Evolutionary conservation across 2,113 vertebrate genomes (phyloP).

Genomic region (Gorilla gorilla): DNA sequence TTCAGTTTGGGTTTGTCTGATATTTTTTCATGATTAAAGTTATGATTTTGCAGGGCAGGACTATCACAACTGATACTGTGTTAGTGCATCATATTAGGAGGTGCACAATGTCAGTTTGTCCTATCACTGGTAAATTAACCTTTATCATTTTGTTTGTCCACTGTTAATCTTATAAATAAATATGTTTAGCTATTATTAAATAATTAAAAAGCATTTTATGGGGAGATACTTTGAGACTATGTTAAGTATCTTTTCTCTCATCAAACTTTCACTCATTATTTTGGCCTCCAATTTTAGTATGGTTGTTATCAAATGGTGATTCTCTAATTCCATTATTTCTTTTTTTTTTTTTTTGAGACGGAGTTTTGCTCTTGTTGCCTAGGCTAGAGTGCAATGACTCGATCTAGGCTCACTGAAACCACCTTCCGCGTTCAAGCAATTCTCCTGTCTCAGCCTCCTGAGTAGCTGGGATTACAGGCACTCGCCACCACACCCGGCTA

Average conservation of each 20-base stretch:
- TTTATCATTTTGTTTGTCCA: not conserved
- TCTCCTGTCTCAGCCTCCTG: no score
- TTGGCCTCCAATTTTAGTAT: not conserved
- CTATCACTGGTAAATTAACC: not conserved
- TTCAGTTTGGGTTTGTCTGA: not conserved
- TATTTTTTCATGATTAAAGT: not conserved
- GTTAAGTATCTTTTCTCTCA: not conserved
- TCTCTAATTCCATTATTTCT: not conserved
- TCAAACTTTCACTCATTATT: not conserved
- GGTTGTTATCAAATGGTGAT: not conserved
- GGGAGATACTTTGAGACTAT: not conserved
- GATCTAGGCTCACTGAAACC: no score
- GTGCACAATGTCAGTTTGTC: not conserved
- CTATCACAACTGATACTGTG: not conserved
- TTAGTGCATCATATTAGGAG: not conserved
- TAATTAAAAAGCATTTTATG: not conserved
- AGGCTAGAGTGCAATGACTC: no score
- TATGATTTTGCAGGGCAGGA: not conserved
- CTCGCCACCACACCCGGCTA: no score
- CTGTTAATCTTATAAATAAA: not conserved
- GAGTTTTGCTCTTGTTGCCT: no score
- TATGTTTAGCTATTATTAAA: not conserved
- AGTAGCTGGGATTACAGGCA: no score
- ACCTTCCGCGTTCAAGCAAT: no score
- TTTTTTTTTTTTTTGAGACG: not conserved